These are phyloP conservation scores for Caloenas nicobarica DNA, from an alignment of 2,113 vertebrate species.

Conservation along the genomic window DNA sequence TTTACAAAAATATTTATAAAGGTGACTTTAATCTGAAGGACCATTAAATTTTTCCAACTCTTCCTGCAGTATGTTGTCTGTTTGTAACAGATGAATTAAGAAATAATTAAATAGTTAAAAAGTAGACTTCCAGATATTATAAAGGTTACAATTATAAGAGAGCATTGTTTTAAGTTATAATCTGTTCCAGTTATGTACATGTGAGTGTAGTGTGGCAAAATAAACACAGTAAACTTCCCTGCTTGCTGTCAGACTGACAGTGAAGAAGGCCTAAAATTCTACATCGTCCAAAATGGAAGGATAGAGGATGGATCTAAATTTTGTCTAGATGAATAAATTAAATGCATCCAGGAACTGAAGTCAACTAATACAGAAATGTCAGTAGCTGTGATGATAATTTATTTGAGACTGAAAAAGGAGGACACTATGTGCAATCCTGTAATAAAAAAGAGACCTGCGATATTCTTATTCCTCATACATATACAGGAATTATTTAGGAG, in stretches of 20 bases:
- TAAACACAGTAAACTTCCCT: neutral
- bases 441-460: neutral
- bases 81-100: neutral
- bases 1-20: neutral
- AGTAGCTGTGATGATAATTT: neutral
- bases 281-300: neutral
- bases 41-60: neutral
- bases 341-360: neutral
- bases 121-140: neutral
- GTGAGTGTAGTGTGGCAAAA: neutral
- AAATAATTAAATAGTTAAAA: neutral
- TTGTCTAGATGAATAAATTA: neutral
- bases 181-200: neutral
- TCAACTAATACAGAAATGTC: neutral
- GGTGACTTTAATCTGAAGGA: neutral
- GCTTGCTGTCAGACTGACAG: neutral
- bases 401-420: neutral
- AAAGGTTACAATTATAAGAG: neutral
- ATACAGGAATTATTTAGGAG: neutral
- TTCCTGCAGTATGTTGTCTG: neutral
- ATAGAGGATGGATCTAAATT: neutral
- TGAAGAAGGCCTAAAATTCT: neutral
- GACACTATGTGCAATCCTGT: neutral
- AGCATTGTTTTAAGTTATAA: neutral
- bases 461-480: neutral